Base-by-base conservation (phyloP, 2,797 vertebrate genomes). In the Hipposideros larvatus region DNA sequence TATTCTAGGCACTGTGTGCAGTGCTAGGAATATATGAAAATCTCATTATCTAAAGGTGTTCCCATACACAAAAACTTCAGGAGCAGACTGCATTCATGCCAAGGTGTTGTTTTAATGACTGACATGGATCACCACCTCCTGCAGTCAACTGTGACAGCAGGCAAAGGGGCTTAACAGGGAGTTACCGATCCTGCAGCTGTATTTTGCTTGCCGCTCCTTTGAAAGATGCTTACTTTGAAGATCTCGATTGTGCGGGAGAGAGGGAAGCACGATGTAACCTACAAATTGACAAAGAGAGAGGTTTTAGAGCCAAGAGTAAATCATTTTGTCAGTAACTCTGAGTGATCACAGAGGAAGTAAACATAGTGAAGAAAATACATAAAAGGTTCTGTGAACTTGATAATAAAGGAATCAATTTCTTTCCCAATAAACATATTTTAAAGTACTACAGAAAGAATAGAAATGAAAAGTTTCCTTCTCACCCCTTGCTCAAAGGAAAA, bases 141-240 rank as follows among this genome's bases (percentile, higher is more conserved):
- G 85, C 88, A 97, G 96, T 87, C 92, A 96, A 88, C 94, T 95
- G 37, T 94, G 96, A 97, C 93, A 97, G 95, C 66, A 97, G 75
- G 96, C 74, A 92, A 91, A 94, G 86, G 94, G 84, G 70, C 94
- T 89, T 94, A 68, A 65, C 75, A 80, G 86, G 75, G 94, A 97
- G 83, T 94, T 84, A 96, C 91, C 82, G 92, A 91, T 95, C 66
- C 46, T 82, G 79, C 97, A 96, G 94, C 96, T 96, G 91, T 95
- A 96, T 96, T 96, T 96, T 96, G 66, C 93, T 95, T 94, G 83
- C 95, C 41, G 0, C 61, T 87, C 59, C 66, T 96, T 95, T 97
- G 94, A 97, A 97, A 96, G 86, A 96, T 90, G 92, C 96, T 95
- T 71, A 61, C 94, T 96, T 96, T 96, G 89, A 97, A 95, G 92